phyloP scores from a whole-genome alignment of 2,888 invertebrate species.

The Eupithecia exiguata region DNA sequence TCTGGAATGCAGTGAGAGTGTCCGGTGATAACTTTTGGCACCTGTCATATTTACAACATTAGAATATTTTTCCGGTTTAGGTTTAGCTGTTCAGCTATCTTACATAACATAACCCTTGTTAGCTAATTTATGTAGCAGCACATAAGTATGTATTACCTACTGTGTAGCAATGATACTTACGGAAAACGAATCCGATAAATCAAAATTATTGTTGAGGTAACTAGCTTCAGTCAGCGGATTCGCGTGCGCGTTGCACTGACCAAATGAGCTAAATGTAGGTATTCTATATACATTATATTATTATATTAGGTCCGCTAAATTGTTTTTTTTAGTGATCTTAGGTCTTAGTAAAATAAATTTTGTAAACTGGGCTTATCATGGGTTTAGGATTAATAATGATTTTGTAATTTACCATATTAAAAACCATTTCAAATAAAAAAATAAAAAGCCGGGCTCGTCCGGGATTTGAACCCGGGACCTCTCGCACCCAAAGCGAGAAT shows the following conservation, averaged over 20 bases:
- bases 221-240: neutral
- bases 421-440: neutral
- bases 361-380: neutral
- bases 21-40: constrained; percentile 46
- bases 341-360: no score
- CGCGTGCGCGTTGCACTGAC: neutral
- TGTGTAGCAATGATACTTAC: no score
- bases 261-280: no score
- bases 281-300: no score
- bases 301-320: no score
- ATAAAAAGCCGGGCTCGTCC: constrained; percentile 62
- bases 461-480: constrained; percentile 79
- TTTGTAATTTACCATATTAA: neutral
- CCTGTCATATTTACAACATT: constrained; percentile 32
- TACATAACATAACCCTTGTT: no score
- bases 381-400: neutral
- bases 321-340: no score
- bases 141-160: no score
- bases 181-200: no score
- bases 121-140: no score
- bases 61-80: constrained; percentile 35
- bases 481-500: constrained; percentile 73
- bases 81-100: constrained; percentile 36
- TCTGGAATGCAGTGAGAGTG: constrained; percentile 48
- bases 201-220: neutral